Base-by-base conservation (phyloP, 2,113 vertebrate genomes). In the Ochotona curzoniae region DNA sequence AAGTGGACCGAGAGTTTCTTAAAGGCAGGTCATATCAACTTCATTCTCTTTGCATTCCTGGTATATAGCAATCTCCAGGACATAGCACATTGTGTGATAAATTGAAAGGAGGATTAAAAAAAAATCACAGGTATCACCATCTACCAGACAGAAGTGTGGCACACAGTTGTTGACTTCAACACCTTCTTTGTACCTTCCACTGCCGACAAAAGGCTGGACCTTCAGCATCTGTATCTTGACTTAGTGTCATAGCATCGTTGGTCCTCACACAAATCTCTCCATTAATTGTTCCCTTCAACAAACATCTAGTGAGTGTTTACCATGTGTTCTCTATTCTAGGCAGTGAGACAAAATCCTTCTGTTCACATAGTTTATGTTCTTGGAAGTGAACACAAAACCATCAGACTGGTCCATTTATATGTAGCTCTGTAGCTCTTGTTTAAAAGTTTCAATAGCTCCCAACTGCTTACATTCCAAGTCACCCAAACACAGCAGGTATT, bases 41-140 rank as follows among this genome's bases (percentile, higher is more conserved):
- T 96, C 85, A 61, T 82, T 94, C 79, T 88, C 63, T 94, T 92
- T 92, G 35, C 49, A 84, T 51, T 28, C 14, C 30, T 94, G 87
- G 60, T 66, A 51, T 91, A 21, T 90, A 38, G 20, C 38, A 91
- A 28, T 79, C 73, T 66, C 57, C 17, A 93, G 74, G 64, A 91
- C 60, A 79, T 5, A 78, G 49, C n/a, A 84, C n/a, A 78, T 5
- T 67, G 15, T 54, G 64, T 44, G 28, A 38, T 70, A 93, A 67
- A 54, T n/a, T 64, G 26, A 79, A 87, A 87, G 49, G 70, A 88
- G 49, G 49, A 89, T 80, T 44, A 44, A 57, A 89, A 93, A 93
- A 75, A 76, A 60, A 87, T 51, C n/a, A 30, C 21, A 87, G 30
- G 9, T 84, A 89, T 51, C 8, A 87, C 35, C 30, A 49, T 69